Evolutionary conservation across 2,888 invertebrate genomes (phyloP).

Genomic region (Hirudinaria manillensis): DNA sequence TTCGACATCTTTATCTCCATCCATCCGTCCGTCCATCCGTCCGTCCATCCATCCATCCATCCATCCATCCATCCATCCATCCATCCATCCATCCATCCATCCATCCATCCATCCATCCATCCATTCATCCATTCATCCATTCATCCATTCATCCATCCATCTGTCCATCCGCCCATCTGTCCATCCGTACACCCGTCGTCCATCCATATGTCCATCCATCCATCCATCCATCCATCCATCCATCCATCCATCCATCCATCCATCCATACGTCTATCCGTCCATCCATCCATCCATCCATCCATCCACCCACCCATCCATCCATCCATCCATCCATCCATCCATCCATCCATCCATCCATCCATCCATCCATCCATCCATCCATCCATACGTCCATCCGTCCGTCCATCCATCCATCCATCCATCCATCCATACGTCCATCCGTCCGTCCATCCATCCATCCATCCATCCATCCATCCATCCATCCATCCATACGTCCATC

Average conservation of each 20-base stretch:
- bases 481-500: slow-evolving; percentile 9
- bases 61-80: background rate
- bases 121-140: background rate
- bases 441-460: background rate
- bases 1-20: background rate
- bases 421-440: slow-evolving; percentile 9
- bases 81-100: slow-evolving; percentile 5
- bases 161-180: background rate
- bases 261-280: slow-evolving; percentile 1
- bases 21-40: slow-evolving; percentile 4
- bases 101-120: background rate
- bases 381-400: too few species aligned
- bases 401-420: background rate
- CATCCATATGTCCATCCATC: slow-evolving; percentile 1
- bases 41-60: background rate
- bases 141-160: slow-evolving; percentile 4
- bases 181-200: too few species aligned
- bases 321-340: background rate
- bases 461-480: background rate
- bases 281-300: background rate
- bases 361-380: background rate
- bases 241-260: background rate
- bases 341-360: background rate
- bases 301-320: background rate
- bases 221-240: background rate